Conservation (phyloP, 1,140 invertebrate genomes). For the Campoletis sonorensis region DNA sequence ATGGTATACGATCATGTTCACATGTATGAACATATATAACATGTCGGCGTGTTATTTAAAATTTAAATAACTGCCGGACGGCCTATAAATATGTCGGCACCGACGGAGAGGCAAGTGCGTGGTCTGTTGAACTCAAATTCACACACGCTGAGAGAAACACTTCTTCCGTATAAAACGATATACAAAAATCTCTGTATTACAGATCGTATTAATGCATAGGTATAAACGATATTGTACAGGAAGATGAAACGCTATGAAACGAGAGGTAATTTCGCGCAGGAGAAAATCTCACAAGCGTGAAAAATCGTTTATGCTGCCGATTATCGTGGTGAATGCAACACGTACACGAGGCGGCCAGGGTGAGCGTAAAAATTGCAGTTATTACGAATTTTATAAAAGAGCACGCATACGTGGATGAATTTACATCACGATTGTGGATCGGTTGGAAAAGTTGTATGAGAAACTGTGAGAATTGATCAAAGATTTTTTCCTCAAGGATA, state of each 20-base stretch:
- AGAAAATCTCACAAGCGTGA: constrained; percentile 34
- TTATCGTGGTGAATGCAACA: neutral
- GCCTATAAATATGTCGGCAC: constrained; percentile 48
- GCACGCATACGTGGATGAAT: neutral
- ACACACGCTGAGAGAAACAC: neutral
- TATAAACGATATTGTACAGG: constrained; percentile 14
- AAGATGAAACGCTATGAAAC: constrained; percentile 34
- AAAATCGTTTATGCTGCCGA: constrained; percentile 31
- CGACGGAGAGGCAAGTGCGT: constrained; percentile 18
- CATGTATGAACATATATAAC: neutral
- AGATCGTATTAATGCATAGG: neutral
- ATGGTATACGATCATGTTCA: constrained; percentile 50
- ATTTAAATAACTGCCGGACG: constrained; percentile 61
- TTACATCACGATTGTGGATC: neutral
- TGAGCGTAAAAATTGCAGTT: neutral
- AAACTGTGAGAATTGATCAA: neutral
- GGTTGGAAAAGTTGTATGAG: neutral
- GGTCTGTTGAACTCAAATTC: constrained; percentile 16
- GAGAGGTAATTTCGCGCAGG: constrained; percentile 5
- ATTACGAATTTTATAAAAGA: constrained; percentile 27
- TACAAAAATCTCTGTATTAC: neutral
- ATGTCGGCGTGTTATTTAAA: constrained; percentile 56
- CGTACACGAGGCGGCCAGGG: neutral
- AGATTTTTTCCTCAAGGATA: neutral
- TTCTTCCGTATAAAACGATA: constrained; percentile 10